Conservation (phyloP, 1,140 invertebrate genomes). For the Drosophila willistoni region DNA sequence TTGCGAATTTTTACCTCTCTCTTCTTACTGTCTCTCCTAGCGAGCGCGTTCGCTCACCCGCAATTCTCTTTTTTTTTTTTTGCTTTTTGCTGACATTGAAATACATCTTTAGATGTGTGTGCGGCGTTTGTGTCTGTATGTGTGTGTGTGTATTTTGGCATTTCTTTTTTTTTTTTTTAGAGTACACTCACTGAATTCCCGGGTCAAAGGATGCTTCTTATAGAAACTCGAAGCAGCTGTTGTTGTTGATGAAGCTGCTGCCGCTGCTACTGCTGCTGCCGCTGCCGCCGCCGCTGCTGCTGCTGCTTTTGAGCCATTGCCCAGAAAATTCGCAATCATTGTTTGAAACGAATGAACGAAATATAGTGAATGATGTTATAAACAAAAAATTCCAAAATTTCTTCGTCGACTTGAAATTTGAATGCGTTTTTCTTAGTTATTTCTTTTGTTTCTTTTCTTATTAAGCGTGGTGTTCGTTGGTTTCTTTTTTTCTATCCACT, state of each 20-base stretch:
- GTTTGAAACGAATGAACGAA: slow-evolving; percentile 18
- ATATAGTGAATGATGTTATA: background rate
- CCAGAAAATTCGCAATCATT: slow-evolving; percentile 12
- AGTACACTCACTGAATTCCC: slow-evolving; percentile 37
- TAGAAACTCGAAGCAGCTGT: background rate
- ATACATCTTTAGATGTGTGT: slow-evolving; percentile 34
- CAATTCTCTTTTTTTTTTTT: slow-evolving; percentile 22
- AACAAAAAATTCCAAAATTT: slow-evolving; percentile 34
- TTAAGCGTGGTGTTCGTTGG: background rate
- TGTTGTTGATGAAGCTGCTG: background rate
- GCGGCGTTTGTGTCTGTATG: background rate
- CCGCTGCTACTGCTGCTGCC: background rate
- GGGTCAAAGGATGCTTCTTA: slow-evolving; percentile 15
- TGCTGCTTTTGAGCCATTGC: background rate
- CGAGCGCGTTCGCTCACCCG: background rate
- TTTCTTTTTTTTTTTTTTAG: background rate
- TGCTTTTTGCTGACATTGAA: slow-evolving; percentile 69
- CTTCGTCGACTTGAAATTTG: slow-evolving; percentile 51
- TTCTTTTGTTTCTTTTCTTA: too few species aligned
- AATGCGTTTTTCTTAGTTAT: slow-evolving; percentile 1
- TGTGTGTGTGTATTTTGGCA: background rate
- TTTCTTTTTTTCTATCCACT: slow-evolving; percentile 1
- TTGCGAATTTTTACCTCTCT: slow-evolving; percentile 32
- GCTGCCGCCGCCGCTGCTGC: slow-evolving; percentile 4
- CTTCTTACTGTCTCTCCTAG: background rate